Conservation (phyloP, 2,797 vertebrate genomes). For the Huso huso region DNA sequence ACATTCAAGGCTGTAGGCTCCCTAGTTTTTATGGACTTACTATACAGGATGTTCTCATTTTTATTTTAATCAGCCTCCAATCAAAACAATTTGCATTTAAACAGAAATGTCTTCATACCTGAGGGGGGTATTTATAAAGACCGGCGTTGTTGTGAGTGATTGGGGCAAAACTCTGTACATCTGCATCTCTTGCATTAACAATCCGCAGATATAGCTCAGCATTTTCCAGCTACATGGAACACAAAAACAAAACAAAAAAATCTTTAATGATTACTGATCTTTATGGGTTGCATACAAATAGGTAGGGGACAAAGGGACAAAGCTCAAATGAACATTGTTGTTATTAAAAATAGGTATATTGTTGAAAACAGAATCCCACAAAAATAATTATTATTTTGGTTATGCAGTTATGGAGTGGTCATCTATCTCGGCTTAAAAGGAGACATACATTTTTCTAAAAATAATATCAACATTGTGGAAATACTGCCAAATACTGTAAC, state of each 20-base stretch:
- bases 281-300: background rate
- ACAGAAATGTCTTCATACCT: constrained; percentile 23
- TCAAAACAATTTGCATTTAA: too few species aligned
- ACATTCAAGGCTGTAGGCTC: too few species aligned
- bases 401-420: background rate
- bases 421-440: too few species aligned
- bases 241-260: background rate
- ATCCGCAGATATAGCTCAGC: constrained; percentile 40
- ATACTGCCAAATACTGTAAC: background rate
- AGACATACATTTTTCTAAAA: background rate
- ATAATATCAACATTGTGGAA: background rate
- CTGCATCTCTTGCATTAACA: constrained; percentile 36
- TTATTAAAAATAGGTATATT: too few species aligned
- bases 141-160: constrained; percentile 29
- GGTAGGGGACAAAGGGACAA: too few species aligned
- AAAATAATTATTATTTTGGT: background rate
- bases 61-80: too few species aligned
- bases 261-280: background rate
- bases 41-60: too few species aligned
- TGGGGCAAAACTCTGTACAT: constrained; percentile 30
- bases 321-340: too few species aligned
- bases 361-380: background rate
- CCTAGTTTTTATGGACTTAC: too few species aligned
- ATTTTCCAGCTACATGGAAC: constrained; percentile 31
- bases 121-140: constrained; percentile 37